Base-by-base conservation (phyloP, 2,888 invertebrate species). In the Brachylomia viminalis region DNA sequence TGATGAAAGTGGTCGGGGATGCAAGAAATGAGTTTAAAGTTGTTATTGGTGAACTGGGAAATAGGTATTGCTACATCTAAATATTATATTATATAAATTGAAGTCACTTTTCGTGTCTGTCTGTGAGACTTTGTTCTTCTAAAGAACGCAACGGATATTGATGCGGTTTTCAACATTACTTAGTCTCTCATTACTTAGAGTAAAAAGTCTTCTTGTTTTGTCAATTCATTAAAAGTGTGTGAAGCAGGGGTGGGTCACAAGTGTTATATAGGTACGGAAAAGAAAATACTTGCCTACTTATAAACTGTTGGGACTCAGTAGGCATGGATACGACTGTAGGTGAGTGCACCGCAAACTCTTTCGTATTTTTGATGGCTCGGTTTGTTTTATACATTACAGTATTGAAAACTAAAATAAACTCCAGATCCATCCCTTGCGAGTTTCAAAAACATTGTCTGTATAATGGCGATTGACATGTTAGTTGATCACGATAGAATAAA, bases 401-500 rank as follows among this genome's bases (percentile, higher is more conserved):
- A 38, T 38, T 38, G 38, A 20, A 62, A 69, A 56, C 42, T 10
- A 49, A 77, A 52, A 38, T 1, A 62, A 49, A 58, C 38, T 17
- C 38, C 38, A 54, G 3, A 17, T 30, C 15, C 65, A 47, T 33
- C 15, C 0, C 6, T 17, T 13, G 27, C 11, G 8, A n/a, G 13
- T 65, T 66, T 17, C 7, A 69, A 75, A 66, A 74, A 78, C 20
- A 66, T 74, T 75, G 33, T 59, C 47, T 54, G n/a, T 45, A 49
- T 23, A 54, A 38, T 79, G 33, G 10, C 30, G 17, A 67, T 66
- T 77, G 59, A 61, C 52, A 72, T 59, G 77, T 33, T 27, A 74
- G 61, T 73, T 69, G 30, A 66, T 38, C 52, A 61, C 49, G 15
- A 67, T 30, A 56, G 42, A 79, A 84, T 70, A 65, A 72, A 77